A percentile compares a stretch with the other conserved stretches of the same genome.
phyloP scores from a whole-genome alignment of 2,888 invertebrate genomes.

The Alcis repandata region DNA sequence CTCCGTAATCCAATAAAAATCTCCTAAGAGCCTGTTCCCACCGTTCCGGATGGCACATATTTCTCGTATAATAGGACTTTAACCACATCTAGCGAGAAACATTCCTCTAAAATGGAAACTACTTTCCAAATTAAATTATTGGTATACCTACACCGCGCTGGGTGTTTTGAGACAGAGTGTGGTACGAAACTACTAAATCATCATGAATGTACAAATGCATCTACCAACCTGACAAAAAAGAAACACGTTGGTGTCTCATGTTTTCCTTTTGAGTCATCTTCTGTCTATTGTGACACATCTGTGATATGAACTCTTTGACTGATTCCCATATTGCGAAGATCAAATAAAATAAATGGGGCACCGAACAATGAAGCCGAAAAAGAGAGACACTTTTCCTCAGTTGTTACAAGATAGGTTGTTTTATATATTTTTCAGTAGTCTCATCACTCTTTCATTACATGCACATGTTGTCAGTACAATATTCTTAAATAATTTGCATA shows the following conservation, averaged over 20 bases:
- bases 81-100: conserved; percentile 2
- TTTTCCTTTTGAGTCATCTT: conserved; percentile 2
- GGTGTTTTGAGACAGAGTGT: too few relatives aligned
- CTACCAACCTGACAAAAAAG: too few relatives aligned
- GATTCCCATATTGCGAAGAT: conserved; percentile 6
- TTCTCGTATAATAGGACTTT: conserved; percentile 5
- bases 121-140: conserved; percentile 12
- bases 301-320: conserved; percentile 8
- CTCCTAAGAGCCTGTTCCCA: conserved; percentile 21
- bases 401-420: conserved; percentile 9
- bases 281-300: conserved; percentile 9
- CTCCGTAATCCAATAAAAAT: conserved; percentile 33
- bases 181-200: background rate
- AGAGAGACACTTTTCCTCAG: background rate
- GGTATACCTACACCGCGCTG: background rate
- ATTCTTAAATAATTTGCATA: conserved; percentile 68
- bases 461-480: conserved; percentile 51
- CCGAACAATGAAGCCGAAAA: conserved; percentile 14
- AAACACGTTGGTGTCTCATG: background rate
- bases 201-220: background rate
- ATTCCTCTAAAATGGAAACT: conserved; percentile 1
- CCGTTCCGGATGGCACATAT: conserved; percentile 8
- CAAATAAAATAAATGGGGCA: conserved; percentile 17
- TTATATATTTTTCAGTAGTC: conserved; percentile 9
- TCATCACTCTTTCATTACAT: conserved; percentile 18